Base-by-base conservation (phyloP, 2,113 vertebrate genomes). In the Craseonycteris thonglongyai region DNA sequence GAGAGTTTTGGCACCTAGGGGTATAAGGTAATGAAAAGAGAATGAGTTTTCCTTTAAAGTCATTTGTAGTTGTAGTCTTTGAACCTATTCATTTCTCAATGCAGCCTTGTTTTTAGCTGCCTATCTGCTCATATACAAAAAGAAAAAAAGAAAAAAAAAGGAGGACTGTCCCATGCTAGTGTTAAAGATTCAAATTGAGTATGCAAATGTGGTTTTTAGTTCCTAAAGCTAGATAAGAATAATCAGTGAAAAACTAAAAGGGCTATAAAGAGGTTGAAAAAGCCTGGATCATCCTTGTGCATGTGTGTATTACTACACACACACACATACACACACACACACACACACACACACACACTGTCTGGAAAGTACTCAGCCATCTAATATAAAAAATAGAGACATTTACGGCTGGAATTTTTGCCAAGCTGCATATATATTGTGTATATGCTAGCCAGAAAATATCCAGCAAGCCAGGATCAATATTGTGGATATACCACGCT, bases 11-110 rank as follows among this genome's bases (percentile, higher is more conserved):
- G 6, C n/a, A 97, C 49, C 66, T 58, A 92, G 59, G 91, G n/a
- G 10, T 78, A 4, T 90, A 90, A 93, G 63, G 65, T 91, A 97
- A 96, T 91, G 75, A 92, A 95, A 92, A 71, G 61, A 91, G 72
- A 59, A 71, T 90, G 78, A 92, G 76, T 51, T 96, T 71, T 65
- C 68, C 30, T 91, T 90, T 86, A 87, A 93, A 13, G 75, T 80
- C 45, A 0, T 75, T 94, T 97, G 92, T 91, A 79, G 26, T 63
- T 63, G 9, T 74, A 26, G 2, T 88, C 54, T 97, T n/a, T 54
- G 21, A 97, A 94, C 33, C 4, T 14, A 45, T 45, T 68, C 90
- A 75, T 58, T 94, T 97, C 78, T 59, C 71, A 54, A 19, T 13
- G 22, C n/a, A 54, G 10, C 75, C 58, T 30, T 84, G 40, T 71